Evolutionary conservation across 30 jellyfish, hydroid and myxozoan genomes (phyloP), one percentile per base, ranked within the genome.

Genomic region (Hydra vulgaris): DNA sequence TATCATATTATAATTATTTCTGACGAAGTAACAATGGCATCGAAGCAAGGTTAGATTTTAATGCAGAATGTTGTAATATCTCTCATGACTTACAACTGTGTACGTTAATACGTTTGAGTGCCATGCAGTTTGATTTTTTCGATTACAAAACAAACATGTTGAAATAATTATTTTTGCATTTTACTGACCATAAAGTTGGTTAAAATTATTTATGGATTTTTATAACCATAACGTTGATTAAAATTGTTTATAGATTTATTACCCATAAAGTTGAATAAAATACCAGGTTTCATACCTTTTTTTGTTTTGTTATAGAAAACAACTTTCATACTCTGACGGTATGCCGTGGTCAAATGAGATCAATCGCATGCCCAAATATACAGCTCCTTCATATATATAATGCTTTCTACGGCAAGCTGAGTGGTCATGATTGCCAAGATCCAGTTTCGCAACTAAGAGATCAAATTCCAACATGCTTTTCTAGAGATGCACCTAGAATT

Each of bases 361-460:
- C 96, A 23, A 92, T 92, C 25, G 95, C 89, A 0, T 92, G 98
- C 74, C 98, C 98, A 18, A 73, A 66, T 17, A 73, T 77, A 67
- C 83, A 87, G 80, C 89, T 92, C 1, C 74, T 92, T 17, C 98
- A 92, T 72, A 77, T 92, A 16, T 92, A 83, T 89, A 92, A 95
- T 23, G 98, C 98, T 1, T 92, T 92, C 73, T 92, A 92, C 67
- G 98, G 98, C 25, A 92, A 92, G 79, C 84, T 92, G 84, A 92
- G 96, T 74, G 98, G 98, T 4, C 98, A 92, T 72, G 98, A 92
- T 70, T 92, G 98, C 83, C 94, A 92, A 18, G 95, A 81, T 25
- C 96, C 98, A 22, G 82, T 92, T 54, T 82, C 73, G 23, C 78
- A 88, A 25, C 89, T 85, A 18, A 82, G 98, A 23, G 73, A 89